phyloP scores from a whole-genome alignment of 2,888 invertebrate genomes.

The Brachyptera putata region DNA sequence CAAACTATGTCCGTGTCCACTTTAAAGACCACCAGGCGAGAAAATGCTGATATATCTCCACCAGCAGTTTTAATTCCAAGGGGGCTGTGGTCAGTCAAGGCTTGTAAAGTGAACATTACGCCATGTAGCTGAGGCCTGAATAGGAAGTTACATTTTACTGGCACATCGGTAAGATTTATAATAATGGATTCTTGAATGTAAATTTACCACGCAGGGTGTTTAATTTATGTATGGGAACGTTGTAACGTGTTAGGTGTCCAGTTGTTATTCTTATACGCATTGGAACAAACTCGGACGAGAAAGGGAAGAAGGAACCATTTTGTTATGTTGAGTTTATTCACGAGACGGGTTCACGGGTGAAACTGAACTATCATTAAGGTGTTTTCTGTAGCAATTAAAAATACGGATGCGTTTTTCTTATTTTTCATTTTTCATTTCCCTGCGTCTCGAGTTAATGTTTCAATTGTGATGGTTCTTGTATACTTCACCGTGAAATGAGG shows the following conservation, averaged over 20 bases:
- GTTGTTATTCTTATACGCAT: too few relatives aligned
- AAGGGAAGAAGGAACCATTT: too few relatives aligned
- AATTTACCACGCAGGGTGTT: constrained; percentile 6
- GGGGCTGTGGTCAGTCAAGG: constrained; percentile 5
- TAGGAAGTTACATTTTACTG: background rate
- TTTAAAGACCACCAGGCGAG: constrained; percentile 11
- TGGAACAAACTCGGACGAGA: too few relatives aligned
- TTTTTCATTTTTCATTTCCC: constrained; percentile 1
- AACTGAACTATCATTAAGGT: constrained; percentile 19
- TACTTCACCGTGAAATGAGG: constrained; percentile 1
- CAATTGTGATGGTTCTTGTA: constrained; percentile 12
- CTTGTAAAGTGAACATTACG: constrained; percentile 6
- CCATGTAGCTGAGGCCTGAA: background rate
- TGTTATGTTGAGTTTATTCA: too few relatives aligned
- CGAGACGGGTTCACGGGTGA: too few relatives aligned
- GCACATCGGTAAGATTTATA: constrained; percentile 6
- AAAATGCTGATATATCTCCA: constrained; percentile 18
- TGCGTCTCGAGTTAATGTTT: constrained; percentile 7
- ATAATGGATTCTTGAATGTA: constrained; percentile 16
- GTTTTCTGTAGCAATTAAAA: constrained; percentile 20
- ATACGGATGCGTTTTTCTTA: background rate
- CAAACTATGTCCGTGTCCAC: constrained; percentile 11
- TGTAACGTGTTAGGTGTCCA: too few relatives aligned
- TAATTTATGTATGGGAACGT: too few relatives aligned
- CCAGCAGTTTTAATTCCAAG: constrained; percentile 17